Conservation (phyloP, 1,140 invertebrate species). For the Panagrolaimus sp. region DNA sequence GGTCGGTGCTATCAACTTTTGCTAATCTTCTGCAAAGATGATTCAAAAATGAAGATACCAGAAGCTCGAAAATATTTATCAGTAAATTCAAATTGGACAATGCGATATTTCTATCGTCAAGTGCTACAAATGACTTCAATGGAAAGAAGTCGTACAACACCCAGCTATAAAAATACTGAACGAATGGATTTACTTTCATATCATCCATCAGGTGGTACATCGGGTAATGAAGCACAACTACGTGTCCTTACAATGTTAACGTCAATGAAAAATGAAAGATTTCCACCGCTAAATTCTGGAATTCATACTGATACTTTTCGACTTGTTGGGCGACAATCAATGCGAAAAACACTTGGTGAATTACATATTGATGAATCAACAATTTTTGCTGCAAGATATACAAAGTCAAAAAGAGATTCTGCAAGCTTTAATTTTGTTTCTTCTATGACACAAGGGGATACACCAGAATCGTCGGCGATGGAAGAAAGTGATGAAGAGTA, state of each 20-base stretch:
- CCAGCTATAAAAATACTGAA: neutral
- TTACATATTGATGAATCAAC: conserved; percentile 2
- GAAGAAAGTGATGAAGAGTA: neutral
- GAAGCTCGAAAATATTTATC: neutral
- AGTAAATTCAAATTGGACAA: conserved; percentile 10
- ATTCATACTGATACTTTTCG: neutral
- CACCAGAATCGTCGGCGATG: neutral
- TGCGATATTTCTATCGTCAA: neutral
- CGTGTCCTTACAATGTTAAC: neutral
- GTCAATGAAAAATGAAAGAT: neutral
- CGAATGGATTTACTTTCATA: conserved; percentile 5
- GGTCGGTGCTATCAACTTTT: neutral
- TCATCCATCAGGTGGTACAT: neutral
- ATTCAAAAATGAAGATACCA: neutral
- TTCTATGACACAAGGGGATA: neutral
- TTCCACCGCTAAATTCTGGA: neutral
- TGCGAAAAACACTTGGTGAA: neutral
- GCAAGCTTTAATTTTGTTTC: neutral
- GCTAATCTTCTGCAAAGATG: neutral
- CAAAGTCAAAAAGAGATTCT: neutral
- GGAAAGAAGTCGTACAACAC: neutral
- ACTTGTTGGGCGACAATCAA: neutral
- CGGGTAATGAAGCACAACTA: neutral
- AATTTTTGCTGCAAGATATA: neutral
- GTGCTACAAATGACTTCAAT: neutral